Percentiles rank a stretch among this genome's conserved stretches.
These are phyloP conservation scores for Petrocephalus microphthalmus DNA, from an alignment of 2,113 vertebrate species.

Conservation along the genomic window DNA sequence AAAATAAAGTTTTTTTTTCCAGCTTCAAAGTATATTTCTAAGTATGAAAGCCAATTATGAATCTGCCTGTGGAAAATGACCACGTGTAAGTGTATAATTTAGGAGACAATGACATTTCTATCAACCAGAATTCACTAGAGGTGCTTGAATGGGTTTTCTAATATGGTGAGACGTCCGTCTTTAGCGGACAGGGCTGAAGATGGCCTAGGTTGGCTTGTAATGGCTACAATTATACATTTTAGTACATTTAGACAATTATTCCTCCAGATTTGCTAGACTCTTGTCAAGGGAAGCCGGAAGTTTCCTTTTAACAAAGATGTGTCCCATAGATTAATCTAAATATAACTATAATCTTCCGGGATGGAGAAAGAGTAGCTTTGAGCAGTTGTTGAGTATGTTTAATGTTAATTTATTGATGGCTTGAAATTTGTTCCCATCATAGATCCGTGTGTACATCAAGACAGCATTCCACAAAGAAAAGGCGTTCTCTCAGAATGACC, in stretches of 20 bases:
- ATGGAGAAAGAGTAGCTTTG: background rate
- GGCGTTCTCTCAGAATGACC: constrained; percentile 40
- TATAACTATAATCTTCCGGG: background rate
- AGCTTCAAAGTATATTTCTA: background rate
- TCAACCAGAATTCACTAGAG: background rate
- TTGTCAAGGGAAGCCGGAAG: background rate
- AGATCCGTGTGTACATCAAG: constrained; percentile 68
- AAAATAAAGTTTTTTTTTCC: background rate
- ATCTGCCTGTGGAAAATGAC: background rate
- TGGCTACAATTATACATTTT: background rate
- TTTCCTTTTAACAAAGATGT: background rate
- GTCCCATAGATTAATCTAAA: background rate
- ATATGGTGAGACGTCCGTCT: background rate
- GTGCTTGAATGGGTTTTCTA: background rate
- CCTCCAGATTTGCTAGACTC: background rate
- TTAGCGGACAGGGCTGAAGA: background rate
- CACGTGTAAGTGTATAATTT: background rate
- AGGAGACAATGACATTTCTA: background rate
- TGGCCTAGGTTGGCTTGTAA: background rate
- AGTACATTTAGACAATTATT: background rate
- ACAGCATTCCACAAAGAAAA: background rate
- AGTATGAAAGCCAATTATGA: background rate
- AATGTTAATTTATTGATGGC: background rate
- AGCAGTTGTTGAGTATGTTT: background rate
- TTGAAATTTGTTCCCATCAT: constrained; percentile 22